Evolutionary conservation across 2,888 invertebrate species (phyloP), one percentile per base, ranked within the genome.

Genomic region (Netelia inedita): DNA sequence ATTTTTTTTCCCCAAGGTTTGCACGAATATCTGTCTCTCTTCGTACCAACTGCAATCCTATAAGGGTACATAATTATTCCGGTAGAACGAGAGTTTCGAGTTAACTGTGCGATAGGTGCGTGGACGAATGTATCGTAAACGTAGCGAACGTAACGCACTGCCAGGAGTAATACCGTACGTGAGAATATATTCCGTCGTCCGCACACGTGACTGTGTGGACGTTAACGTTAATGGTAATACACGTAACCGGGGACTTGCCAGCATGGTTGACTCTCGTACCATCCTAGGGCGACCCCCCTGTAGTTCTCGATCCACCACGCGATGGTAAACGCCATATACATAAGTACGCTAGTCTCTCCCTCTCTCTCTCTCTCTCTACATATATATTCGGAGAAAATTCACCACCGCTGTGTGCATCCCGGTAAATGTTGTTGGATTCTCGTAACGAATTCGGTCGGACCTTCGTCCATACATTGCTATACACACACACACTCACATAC

Each of bases 371-470:
- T 28, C 28, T 28, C 2, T 53, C 16, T 59, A 43, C 43, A 23
- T 53, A 35, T 74, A 66, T 79, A 61, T 78, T 11, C 14, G 14
- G 1, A 50, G 59, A 28, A n/a, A n/a, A 43, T 14, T 6, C 14
- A 10, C 41, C 8, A 10, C 28, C 41, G 11, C 14, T 35, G 66
- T 46, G 28, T 23, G 46, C 61, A 35, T 69, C 11, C 28, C 71
- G 61, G 28, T 23, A 66, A 71, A 79, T 85, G 57, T 66, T 72
- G 82, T 75, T 69, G 82, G 41, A 79, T 23, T 46, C 74, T 53
- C 66, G 83, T 85, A 85, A 85, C 85, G 76, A 85, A 83, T 83
- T 78, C 69, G 50, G 65, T 43, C 43, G 82, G 57, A 46, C 41
- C 79, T 53, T 16, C 35, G 43, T 50, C 59, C 43, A 23, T 71